phyloP scores from a whole-genome alignment of 2,888 invertebrate genomes.

The Eristalinus sepulchralis region DNA sequence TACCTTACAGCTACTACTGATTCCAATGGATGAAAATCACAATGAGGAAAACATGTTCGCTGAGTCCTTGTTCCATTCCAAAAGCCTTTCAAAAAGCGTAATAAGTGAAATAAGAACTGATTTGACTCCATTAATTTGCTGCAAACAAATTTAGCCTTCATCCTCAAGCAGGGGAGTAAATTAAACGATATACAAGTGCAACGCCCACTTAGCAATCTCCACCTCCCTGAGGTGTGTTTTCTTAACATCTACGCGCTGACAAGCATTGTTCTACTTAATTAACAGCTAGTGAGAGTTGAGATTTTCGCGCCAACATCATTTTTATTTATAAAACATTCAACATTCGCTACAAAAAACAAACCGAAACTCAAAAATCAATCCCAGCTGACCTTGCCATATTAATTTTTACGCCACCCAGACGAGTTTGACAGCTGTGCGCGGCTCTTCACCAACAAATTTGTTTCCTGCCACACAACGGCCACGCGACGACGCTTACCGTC shows the following conservation, averaged over 20 bases:
- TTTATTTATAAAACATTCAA: constrained; percentile 20
- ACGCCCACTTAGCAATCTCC: too few species aligned
- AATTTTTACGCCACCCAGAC: constrained; percentile 23
- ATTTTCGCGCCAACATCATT: neutral
- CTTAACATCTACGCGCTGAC: neutral
- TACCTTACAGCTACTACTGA: too few species aligned
- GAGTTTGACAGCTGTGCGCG: constrained; percentile 8
- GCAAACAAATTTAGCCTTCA: too few species aligned
- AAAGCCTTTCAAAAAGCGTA: too few species aligned
- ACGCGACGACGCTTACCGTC: neutral
- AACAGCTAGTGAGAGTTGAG: neutral
- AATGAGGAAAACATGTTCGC: too few species aligned
- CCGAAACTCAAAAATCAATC: neutral
- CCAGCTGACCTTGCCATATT: constrained; percentile 46
- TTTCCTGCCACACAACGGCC: constrained; percentile 24
- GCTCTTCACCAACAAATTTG: constrained; percentile 17
- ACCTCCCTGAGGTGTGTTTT: too few species aligned
- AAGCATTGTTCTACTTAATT: neutral
- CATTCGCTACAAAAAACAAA: neutral
- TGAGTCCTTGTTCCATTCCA: too few species aligned
- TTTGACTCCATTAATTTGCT: too few species aligned
- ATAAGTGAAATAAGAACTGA: too few species aligned
- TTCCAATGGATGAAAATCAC: too few species aligned
- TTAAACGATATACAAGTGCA: too few species aligned
- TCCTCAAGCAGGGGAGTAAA: too few species aligned